These are phyloP conservation scores for Hyperoodon ampullatus DNA, from an alignment of 2,113 vertebrate genomes.

Conservation along the genomic window DNA sequence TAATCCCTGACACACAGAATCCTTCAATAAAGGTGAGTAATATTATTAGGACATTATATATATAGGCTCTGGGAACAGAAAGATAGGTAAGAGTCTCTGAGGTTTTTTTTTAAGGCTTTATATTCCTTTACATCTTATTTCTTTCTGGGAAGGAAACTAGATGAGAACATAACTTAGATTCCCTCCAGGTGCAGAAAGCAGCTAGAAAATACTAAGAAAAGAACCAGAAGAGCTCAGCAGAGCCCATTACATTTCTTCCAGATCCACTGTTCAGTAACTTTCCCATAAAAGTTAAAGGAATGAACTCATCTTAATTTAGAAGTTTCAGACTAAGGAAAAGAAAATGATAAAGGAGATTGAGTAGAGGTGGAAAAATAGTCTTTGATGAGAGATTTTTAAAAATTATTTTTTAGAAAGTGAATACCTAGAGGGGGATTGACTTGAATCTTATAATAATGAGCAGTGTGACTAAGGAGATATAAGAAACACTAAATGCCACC, in stretches of 20 bases:
- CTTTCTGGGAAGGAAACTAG: neutral
- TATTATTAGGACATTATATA: neutral
- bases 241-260: neutral
- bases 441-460: neutral
- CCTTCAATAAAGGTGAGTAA: neutral
- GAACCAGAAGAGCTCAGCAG: neutral
- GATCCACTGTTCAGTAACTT: neutral
- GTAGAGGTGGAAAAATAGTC: neutral
- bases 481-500: neutral
- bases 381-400: conserved; percentile 28
- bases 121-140: neutral
- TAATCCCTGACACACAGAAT: neutral
- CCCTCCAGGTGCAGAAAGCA: neutral
- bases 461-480: neutral
- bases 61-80: neutral
- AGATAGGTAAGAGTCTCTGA: neutral
- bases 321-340: neutral
- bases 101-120: neutral
- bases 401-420: neutral
- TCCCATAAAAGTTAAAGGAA: neutral
- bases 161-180: neutral
- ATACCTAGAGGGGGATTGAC: neutral
- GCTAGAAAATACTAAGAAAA: neutral
- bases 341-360: neutral
- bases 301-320: neutral